Evolutionary conservation across 2,888 invertebrate genomes (phyloP).

Genomic region (Tinea pellionella): DNA sequence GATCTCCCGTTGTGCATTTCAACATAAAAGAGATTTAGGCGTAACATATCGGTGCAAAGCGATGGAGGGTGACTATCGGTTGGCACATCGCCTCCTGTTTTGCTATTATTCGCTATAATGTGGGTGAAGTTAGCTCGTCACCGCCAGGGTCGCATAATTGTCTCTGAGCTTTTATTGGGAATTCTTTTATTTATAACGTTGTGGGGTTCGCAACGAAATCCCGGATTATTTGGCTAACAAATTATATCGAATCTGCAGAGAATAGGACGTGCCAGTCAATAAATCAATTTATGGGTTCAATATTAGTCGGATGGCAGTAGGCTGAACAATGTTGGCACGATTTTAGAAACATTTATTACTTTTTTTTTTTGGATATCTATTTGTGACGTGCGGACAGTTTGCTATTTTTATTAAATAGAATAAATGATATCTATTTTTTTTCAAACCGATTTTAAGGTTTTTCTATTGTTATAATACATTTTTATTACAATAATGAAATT

Average conservation of each 20-base stretch:
- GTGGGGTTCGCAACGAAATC: slow-evolving; percentile 49
- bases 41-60: slow-evolving; percentile 53
- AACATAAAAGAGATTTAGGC: slow-evolving; percentile 56
- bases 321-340: not conserved
- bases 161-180: slow-evolving; percentile 52
- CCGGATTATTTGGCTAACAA: slow-evolving; percentile 69
- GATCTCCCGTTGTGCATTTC: slow-evolving; percentile 61
- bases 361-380: not conserved
- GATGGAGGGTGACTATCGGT: slow-evolving; percentile 38
- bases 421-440: not conserved
- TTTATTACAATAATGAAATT: too few relatives aligned
- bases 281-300: slow-evolving; percentile 38
- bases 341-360: not conserved
- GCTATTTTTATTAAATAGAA: not conserved
- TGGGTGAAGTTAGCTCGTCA: slow-evolving; percentile 64
- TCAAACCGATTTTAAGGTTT: too few relatives aligned
- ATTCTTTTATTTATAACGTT: slow-evolving; percentile 34
- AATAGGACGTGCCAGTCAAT: slow-evolving; percentile 60
- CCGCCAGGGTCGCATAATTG: slow-evolving; percentile 52
- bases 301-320: slow-evolving; percentile 2
- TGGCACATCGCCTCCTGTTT: slow-evolving; percentile 48
- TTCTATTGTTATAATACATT: too few relatives aligned
- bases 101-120: slow-evolving; percentile 66
- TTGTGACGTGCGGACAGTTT: not conserved
- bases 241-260: slow-evolving; percentile 62